Evolutionary conservation across 2,888 invertebrate genomes (phyloP).

Genomic region (Hirtodrosophila cameraria): DNA sequence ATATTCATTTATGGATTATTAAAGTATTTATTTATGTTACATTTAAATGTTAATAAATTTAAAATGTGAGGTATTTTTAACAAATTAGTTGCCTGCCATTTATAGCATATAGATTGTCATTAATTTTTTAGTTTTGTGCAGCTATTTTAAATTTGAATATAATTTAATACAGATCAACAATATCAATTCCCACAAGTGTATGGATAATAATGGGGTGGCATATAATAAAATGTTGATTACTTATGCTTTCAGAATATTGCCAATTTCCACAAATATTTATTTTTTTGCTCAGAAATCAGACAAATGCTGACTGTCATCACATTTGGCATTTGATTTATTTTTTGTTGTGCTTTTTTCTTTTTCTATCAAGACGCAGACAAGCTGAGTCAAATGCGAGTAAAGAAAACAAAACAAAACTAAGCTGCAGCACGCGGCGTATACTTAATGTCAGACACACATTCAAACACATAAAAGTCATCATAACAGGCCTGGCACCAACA

Average conservation of each 20-base stretch:
- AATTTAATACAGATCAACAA: slow-evolving; percentile 29
- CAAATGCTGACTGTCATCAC: slow-evolving; percentile 4
- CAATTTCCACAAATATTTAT: slow-evolving; percentile 26
- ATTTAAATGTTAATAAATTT: no score
- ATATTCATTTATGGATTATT: no score
- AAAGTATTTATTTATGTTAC: no score
- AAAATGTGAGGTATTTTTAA: no score
- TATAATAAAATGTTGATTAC: slow-evolving; percentile 44
- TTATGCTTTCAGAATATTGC: slow-evolving; percentile 40
- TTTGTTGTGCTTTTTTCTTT: background rate
- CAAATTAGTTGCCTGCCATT: background rate
- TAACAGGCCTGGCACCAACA: slow-evolving; percentile 63
- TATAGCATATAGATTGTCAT: no score
- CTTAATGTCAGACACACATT: slow-evolving; percentile 71
- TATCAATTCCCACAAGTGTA: slow-evolving; percentile 34
- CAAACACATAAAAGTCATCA: slow-evolving; percentile 71
- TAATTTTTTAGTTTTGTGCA: background rate
- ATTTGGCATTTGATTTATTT: slow-evolving; percentile 29
- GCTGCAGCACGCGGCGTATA: slow-evolving; percentile 67
- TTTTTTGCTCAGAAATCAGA: slow-evolving; percentile 5
- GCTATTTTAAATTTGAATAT: slow-evolving; percentile 31
- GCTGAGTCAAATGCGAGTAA: slow-evolving; percentile 29
- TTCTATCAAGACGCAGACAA: slow-evolving; percentile 30
- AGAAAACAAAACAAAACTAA: slow-evolving; percentile 41
- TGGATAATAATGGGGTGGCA: slow-evolving; percentile 22